A percentile compares a stretch with the other conserved stretches of the same genome.
phyloP scores from a whole-genome alignment of 1,140 invertebrate species.

The Aplysia californica region DNA sequence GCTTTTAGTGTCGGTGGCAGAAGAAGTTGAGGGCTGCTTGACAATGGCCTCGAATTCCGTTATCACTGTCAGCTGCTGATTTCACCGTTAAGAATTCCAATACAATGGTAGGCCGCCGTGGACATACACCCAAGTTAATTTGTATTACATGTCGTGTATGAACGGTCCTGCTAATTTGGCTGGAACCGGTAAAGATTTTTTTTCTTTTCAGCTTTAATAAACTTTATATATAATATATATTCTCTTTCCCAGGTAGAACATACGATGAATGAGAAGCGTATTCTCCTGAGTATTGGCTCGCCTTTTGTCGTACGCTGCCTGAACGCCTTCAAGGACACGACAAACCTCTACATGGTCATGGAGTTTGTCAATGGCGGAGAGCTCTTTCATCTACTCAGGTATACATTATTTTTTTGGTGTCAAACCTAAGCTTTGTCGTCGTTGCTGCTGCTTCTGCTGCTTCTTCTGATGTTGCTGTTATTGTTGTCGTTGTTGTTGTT shows the following conservation, averaged over 20 bases:
- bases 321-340: conserved; percentile 21
- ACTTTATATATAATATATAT: too few relatives aligned
- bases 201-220: not conserved
- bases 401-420: too few relatives aligned
- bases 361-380: conserved; percentile 14
- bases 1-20: not conserved
- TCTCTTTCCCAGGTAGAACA: conserved; percentile 3
- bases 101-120: not conserved
- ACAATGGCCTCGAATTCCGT: not conserved
- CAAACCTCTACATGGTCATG: conserved; percentile 27
- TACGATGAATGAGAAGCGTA: conserved; percentile 17
- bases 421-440: too few relatives aligned
- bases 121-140: too few relatives aligned
- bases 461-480: too few relatives aligned
- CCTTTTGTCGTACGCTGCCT: conserved; percentile 2
- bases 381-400: conserved; percentile 19
- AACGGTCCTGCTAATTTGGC: not conserved
- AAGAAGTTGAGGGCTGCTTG: not conserved
- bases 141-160: not conserved
- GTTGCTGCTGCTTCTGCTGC: too few relatives aligned
- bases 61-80: not conserved
- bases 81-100: not conserved
- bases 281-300: not conserved
- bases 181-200: not conserved
- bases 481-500: too few relatives aligned